Conservation (phyloP, 2,113 vertebrate species). For the Oceanites oceanicus region DNA sequence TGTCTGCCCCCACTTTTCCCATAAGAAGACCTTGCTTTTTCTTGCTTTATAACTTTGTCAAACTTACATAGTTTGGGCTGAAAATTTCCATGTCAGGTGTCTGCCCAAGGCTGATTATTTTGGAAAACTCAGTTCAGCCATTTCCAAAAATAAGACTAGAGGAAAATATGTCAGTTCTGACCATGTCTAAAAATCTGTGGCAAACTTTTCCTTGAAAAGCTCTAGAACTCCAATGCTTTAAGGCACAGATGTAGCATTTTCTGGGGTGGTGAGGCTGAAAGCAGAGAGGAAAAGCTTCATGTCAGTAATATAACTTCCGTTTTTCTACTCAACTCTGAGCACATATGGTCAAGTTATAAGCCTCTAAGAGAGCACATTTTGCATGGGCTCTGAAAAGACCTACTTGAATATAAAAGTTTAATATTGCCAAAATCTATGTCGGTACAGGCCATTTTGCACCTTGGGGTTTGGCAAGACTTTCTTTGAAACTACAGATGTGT, state of each 20-base stretch:
- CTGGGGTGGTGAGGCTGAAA: background rate
- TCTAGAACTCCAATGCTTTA: background rate
- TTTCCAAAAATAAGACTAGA: slow-evolving; percentile 60
- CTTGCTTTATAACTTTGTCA: background rate
- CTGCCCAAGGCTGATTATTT: slow-evolving; percentile 52
- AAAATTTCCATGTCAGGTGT: slow-evolving; percentile 42
- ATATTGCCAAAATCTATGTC: background rate
- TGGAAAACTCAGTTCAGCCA: slow-evolving; percentile 42
- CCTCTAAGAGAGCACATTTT: background rate
- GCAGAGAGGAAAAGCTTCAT: background rate
- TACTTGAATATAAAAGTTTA: background rate
- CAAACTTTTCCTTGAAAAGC: slow-evolving; percentile 18
- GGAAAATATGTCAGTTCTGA: slow-evolving; percentile 41
- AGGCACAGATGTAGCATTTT: background rate
- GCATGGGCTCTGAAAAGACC: background rate
- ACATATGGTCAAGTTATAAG: background rate
- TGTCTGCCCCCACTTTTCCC: background rate
- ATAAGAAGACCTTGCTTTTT: background rate
- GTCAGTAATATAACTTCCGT: background rate
- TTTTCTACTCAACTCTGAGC: background rate
- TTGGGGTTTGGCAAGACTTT: background rate
- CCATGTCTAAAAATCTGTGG: slow-evolving; percentile 27
- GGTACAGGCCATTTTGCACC: background rate
- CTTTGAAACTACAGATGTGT: background rate
- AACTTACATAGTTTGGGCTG: background rate